phyloP scores from a whole-genome alignment of 2,797 vertebrate genomes.

The Onychomys arenicola region DNA sequence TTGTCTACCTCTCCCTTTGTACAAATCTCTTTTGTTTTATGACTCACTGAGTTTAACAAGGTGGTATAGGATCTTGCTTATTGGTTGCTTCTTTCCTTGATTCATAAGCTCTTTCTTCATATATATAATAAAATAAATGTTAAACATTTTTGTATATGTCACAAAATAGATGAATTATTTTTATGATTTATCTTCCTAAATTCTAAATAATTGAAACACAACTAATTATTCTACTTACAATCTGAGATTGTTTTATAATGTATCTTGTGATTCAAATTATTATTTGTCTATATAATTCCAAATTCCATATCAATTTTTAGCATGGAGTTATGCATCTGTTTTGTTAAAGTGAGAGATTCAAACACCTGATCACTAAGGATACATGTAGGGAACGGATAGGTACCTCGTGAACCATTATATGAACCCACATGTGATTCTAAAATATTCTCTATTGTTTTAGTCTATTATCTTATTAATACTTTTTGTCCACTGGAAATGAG shows the following conservation, averaged over 20 bases:
- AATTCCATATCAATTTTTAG: not conserved
- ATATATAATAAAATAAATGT: not conserved
- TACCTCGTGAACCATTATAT: not conserved
- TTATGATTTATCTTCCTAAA: not conserved
- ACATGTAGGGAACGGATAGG: not conserved
- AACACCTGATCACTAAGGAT: not conserved
- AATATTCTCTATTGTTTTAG: not conserved
- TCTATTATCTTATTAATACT: not conserved
- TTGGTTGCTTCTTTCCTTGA: not conserved
- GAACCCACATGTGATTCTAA: not conserved
- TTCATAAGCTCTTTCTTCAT: not conserved
- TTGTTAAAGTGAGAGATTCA: not conserved
- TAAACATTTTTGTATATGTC: not conserved
- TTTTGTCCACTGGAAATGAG: not conserved
- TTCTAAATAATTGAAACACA: not conserved
- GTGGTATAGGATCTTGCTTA: not conserved
- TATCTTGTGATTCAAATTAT: not conserved
- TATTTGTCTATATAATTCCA: not conserved
- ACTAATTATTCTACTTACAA: not conserved
- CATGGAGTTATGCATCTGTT: not conserved
- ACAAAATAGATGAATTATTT: not conserved
- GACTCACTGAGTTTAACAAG: not conserved
- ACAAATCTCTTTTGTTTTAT: not conserved
- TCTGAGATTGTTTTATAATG: not conserved
- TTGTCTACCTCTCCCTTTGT: no score